Evolutionary conservation across 2,888 invertebrate genomes (phyloP).

Genomic region (Pterobdella sp.): DNA sequence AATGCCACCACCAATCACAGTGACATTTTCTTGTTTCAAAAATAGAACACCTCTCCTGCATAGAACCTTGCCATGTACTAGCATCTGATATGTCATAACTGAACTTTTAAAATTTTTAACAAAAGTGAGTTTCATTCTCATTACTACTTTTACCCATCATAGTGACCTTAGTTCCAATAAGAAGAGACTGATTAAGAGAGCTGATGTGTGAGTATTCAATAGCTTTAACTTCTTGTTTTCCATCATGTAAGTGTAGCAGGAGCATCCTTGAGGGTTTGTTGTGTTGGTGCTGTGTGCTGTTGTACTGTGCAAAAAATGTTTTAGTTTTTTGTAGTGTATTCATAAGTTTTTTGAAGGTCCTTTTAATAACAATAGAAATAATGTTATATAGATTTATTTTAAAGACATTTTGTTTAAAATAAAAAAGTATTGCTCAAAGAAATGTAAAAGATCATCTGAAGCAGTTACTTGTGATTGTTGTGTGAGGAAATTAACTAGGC

Average conservation of each 20-base stretch:
- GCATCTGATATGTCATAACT: conserved; percentile 13
- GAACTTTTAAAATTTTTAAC: background rate
- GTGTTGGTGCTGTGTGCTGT: conserved; percentile 11
- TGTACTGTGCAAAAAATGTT: too few species aligned
- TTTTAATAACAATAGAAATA: background rate
- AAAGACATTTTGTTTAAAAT: background rate
- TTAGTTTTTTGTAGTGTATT: too few species aligned
- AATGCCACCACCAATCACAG: conserved; percentile 67
- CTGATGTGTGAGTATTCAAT: conserved; percentile 62
- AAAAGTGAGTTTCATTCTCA: background rate
- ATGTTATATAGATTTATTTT: background rate
- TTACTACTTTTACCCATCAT: background rate
- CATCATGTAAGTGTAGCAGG: conserved; percentile 67
- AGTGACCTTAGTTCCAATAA: conserved; percentile 54
- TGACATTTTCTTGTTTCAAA: conserved; percentile 55
- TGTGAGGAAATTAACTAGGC: conserved; percentile 45
- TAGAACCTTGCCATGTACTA: conserved; percentile 59
- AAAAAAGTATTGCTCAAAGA: conserved; percentile 28
- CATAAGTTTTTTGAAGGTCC: too few species aligned
- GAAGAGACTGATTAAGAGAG: conserved; percentile 43
- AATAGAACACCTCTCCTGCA: conserved; percentile 65
- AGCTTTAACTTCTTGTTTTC: conserved; percentile 62
- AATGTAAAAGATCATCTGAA: background rate
- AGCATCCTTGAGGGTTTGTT: conserved; percentile 57
- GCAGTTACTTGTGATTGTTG: conserved; percentile 39